Evolutionary conservation across 2,113 vertebrate species (phyloP).

Genomic region (Smithornis capensis): DNA sequence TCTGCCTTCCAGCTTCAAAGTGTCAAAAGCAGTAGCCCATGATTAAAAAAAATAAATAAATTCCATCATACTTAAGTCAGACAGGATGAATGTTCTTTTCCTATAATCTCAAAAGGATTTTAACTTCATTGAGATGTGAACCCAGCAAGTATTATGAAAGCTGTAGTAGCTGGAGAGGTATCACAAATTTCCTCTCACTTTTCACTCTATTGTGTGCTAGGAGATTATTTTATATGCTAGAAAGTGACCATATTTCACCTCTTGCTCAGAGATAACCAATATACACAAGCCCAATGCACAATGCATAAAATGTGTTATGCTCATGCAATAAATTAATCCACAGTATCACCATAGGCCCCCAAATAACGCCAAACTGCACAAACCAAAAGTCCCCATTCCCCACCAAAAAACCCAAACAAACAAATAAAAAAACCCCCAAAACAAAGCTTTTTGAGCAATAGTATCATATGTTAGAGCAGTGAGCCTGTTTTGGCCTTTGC

Average conservation of each 20-base stretch:
- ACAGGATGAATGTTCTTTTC: not conserved
- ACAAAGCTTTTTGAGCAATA: not conserved
- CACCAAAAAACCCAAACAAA: not conserved
- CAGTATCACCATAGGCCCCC: rapidly evolving
- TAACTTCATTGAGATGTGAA: not conserved
- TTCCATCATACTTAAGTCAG: not conserved
- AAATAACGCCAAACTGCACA: rapidly evolving
- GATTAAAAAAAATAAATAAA: not conserved
- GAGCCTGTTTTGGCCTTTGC: not conserved
- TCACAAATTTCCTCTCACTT: not conserved
- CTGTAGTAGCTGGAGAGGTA: not conserved
- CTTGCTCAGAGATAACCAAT: not conserved
- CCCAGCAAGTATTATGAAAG: not conserved
- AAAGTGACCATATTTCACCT: not conserved
- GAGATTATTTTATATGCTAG: not conserved
- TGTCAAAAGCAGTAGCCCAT: not conserved
- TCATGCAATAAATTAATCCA: not conserved
- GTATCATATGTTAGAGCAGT: not conserved
- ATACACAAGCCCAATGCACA: not conserved
- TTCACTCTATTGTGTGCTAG: not conserved
- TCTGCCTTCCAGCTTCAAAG: not conserved
- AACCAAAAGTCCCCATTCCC: not conserved
- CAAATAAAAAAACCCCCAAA: not conserved
- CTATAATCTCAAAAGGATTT: not conserved
- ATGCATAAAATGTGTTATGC: not conserved